Evolutionary conservation across 2,888 invertebrate species (phyloP), one percentile per base, ranked within the genome.

Genomic region (Tupiocoris notatus): DNA sequence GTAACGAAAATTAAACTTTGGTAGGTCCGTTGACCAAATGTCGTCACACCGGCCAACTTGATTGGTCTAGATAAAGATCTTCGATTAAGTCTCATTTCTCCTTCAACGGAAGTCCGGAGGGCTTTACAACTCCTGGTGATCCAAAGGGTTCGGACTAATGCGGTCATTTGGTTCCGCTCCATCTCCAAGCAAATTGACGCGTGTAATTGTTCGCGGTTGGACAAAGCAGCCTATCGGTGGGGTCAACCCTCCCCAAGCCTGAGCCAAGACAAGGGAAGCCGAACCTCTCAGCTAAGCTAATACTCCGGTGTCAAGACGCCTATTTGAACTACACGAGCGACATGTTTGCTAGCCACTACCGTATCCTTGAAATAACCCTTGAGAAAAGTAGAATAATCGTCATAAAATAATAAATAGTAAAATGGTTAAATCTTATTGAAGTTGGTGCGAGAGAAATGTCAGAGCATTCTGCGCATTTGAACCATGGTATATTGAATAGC

Each of bases 151-250:
- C 7, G 18, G 16, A 18, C 24, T 59, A 1, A 21, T n/a, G 59
- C 59, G 70, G 70, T 70, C 70, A 70, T 70, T 70, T 25, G 24
- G 68, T 68, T 23, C 25, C 23, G 59, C 70, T 24, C 61, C 68
- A 68, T 68, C 70, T 70, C 65, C 59, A n/a, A 24, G 20, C 18
- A 23, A 70, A 70, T 70, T 70, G 70, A 70, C 70, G 70, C 25
- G 59, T 70, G 70, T 70, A 70, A 70, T 70, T 70, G 70, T 59
- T 24, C 70, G 70, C 21, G 59, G 59, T 70, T 24, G 70, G 70
- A 58, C 59, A 70, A 70, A 59, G 70, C 70, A 12, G 39, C 39
- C n/a, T n/a, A n/a, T n/a, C n/a, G n/a, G n/a, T n/a, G n/a, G n/a
- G n/a, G n/a, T n/a, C 39, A 39, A 39, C 6, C 12, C 12, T 12